Percentiles rank a stretch among this genome's conserved stretches.
Evolutionary conservation across 2,113 vertebrate species (phyloP).

Genomic region (Cichladusa arquata): DNA sequence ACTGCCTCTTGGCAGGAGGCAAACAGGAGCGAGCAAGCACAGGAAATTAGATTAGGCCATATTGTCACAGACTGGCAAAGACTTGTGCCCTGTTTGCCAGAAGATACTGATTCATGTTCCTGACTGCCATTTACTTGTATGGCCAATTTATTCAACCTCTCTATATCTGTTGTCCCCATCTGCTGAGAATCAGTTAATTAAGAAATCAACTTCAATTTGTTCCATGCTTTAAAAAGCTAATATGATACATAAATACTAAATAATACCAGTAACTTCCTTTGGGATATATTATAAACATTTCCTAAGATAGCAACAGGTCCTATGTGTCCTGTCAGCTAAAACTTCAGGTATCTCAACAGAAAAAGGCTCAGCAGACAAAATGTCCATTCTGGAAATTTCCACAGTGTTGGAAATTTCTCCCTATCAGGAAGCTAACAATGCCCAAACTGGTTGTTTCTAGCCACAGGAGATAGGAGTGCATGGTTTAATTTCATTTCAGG

Average conservation of each 20-base stretch:
- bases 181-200: slow-evolving; percentile 15
- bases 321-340: background rate
- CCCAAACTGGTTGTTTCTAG: background rate
- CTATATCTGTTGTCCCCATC: slow-evolving; percentile 28
- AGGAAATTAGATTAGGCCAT: background rate
- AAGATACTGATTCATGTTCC: slow-evolving; percentile 22
- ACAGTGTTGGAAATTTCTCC: background rate
- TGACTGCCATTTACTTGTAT: slow-evolving; percentile 1
- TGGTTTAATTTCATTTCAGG: background rate
- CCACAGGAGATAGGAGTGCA: background rate
- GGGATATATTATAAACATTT: background rate
- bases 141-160: slow-evolving; percentile 3
- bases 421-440: background rate
- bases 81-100: background rate
- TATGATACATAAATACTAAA: background rate
- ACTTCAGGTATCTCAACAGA: background rate
- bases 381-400: background rate
- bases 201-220: background rate
- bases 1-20: background rate
- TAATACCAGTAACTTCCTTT: background rate
- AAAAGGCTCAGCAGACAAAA: background rate
- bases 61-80: slow-evolving; percentile 18
- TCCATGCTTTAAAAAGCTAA: background rate
- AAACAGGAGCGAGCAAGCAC: background rate
- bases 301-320: background rate